These are phyloP conservation scores for Megaceryle alcyon DNA, from an alignment of 2,797 vertebrate species.

Conservation along the genomic window DNA sequence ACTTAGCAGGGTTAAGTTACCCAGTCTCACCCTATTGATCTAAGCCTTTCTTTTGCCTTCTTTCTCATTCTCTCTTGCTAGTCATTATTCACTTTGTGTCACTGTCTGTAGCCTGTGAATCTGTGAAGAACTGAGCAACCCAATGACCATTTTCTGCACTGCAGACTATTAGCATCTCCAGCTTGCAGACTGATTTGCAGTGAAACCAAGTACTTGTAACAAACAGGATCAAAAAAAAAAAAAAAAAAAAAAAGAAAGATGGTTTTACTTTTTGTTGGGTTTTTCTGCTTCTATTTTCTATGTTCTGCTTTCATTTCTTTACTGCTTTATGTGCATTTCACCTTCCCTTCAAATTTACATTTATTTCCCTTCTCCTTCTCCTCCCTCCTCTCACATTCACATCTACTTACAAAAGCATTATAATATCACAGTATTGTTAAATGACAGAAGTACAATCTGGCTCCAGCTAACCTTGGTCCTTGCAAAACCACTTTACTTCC, in stretches of 20 bases:
- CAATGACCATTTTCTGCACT: neutral
- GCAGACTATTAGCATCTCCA: neutral
- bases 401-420: neutral
- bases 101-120: neutral
- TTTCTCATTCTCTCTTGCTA: neutral
- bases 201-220: neutral
- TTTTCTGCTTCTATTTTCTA: neutral
- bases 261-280: neutral
- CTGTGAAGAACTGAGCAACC: neutral
- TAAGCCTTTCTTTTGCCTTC: neutral
- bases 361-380: neutral
- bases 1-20: neutral
- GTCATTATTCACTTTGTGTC: neutral
- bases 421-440: neutral
- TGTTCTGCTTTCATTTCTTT: neutral
- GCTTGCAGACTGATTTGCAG: neutral
- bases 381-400: neutral
- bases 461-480: conserved; percentile 34
- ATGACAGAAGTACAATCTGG: neutral
- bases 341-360: neutral
- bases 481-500: conserved; percentile 22
- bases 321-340: neutral
- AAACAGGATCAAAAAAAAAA: neutral
- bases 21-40: neutral
- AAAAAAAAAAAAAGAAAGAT: neutral